Evolutionary conservation across 2,113 vertebrate genomes (phyloP).

Genomic region (Atrichornis clamosus): DNA sequence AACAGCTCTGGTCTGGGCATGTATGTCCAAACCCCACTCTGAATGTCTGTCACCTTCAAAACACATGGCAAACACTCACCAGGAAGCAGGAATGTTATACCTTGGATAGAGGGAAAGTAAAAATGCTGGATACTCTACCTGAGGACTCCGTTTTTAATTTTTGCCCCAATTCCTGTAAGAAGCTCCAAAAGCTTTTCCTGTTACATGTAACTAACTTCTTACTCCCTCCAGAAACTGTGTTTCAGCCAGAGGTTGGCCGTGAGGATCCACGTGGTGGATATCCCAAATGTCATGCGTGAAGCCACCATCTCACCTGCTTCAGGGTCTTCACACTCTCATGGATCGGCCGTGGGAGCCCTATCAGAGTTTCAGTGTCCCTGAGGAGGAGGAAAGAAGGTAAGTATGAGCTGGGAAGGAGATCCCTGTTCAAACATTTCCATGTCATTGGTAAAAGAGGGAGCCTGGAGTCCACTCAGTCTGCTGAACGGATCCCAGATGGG

Average conservation of each 20-base stretch:
- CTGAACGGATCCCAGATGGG: neutral
- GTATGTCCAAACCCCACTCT: neutral
- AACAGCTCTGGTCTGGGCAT: neutral
- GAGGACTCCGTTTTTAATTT: neutral
- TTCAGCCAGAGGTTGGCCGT: neutral
- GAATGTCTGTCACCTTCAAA: neutral
- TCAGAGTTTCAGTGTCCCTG: slow-evolving; percentile 94
- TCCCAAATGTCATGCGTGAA: rapidly evolving
- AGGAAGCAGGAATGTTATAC: neutral
- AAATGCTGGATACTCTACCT: neutral
- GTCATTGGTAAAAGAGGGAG: neutral
- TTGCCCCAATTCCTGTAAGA: neutral
- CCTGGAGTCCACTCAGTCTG: neutral
- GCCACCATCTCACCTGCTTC: slow-evolving; percentile 82
- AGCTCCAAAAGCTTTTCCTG: neutral
- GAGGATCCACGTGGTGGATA: neutral
- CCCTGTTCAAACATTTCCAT: neutral
- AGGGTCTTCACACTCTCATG: slow-evolving; percentile 97
- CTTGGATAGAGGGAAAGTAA: neutral
- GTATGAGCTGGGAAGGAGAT: neutral
- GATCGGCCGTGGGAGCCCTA: slow-evolving; percentile 92
- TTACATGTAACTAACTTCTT: neutral
- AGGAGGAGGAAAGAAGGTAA: neutral
- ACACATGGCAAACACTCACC: neutral
- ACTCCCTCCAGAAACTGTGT: neutral